A percentile compares a stretch with the other conserved stretches of the same genome.
These are phyloP conservation scores for Spinibarbus caldwelli DNA, from an alignment of 2,797 vertebrate species.

Conservation along the genomic window DNA sequence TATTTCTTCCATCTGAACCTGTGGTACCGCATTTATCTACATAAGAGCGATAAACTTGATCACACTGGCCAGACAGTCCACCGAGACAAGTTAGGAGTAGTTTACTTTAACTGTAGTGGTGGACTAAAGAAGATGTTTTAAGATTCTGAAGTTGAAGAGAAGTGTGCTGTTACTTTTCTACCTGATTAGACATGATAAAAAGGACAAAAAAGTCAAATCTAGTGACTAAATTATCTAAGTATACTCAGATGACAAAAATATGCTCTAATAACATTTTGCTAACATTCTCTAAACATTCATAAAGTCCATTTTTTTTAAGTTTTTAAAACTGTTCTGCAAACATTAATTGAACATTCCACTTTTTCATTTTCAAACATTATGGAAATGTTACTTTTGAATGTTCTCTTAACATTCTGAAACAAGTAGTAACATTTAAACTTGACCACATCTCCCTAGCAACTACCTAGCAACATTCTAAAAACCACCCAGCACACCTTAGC, in stretches of 20 bases:
- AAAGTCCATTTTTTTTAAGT: background rate
- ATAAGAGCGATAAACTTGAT: background rate
- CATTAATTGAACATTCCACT: too few species aligned
- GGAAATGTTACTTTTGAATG: constrained; percentile 6
- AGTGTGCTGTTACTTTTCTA: background rate
- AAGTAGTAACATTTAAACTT: background rate
- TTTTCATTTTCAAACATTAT: too few species aligned
- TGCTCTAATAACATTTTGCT: too few species aligned
- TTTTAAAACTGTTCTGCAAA: background rate
- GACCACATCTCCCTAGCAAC: background rate
- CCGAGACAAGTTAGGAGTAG: background rate
- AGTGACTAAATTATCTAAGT: background rate
- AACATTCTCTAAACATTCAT: background rate
- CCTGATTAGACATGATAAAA: background rate
- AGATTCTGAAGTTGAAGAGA: background rate
- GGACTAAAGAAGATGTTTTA: background rate
- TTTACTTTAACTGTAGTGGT: background rate
- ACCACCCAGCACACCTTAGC: background rate
- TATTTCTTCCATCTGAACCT: background rate
- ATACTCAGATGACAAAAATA: background rate
- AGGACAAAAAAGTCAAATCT: background rate
- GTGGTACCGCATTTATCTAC: background rate
- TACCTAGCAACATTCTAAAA: background rate
- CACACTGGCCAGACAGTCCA: background rate
- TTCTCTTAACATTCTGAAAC: background rate